Conservation (phyloP, 1,140 invertebrate genomes). For the Bombus breviceps region DNA sequence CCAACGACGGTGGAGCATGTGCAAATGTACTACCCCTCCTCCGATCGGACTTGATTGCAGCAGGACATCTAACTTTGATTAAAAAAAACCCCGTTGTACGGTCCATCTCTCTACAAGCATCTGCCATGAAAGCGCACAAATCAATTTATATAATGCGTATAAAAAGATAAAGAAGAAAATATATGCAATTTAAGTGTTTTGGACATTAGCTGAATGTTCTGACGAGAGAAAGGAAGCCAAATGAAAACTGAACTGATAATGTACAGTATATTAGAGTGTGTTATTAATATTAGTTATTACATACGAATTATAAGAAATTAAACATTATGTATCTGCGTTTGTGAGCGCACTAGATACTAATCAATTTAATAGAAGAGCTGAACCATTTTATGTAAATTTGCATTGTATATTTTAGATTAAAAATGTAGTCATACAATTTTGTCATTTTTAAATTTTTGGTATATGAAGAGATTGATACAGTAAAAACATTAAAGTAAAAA, state of each 20-base stretch:
- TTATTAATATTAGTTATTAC: slow-evolving; percentile 78
- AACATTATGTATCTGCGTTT: slow-evolving; percentile 29
- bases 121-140: slow-evolving; percentile 53
- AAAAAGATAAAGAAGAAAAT: slow-evolving; percentile 18
- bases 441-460: slow-evolving; percentile 27
- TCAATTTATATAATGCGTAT: slow-evolving; percentile 49
- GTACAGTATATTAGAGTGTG: slow-evolving; percentile 81
- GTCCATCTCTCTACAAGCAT: slow-evolving; percentile 49
- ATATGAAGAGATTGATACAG: not conserved
- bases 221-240: slow-evolving; percentile 68
- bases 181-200: slow-evolving; percentile 47
- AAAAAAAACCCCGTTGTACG: slow-evolving; percentile 29
- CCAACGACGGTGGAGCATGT: slow-evolving; percentile 62
- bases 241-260: slow-evolving; percentile 77
- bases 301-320: slow-evolving; percentile 70
- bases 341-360: slow-evolving; percentile 58
- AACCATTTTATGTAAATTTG: slow-evolving; percentile 63
- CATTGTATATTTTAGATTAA: slow-evolving; percentile 62
- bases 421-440: not conserved
- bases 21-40: slow-evolving; percentile 54
- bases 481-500: slow-evolving; percentile 1
- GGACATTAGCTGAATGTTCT: slow-evolving; percentile 59
- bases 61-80: slow-evolving; percentile 39
- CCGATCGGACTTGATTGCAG: slow-evolving; percentile 56
- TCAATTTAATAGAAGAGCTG: slow-evolving; percentile 60